Base-by-base conservation (phyloP, 2,113 vertebrate species). In the Ibidorhyncha struthersii region DNA sequence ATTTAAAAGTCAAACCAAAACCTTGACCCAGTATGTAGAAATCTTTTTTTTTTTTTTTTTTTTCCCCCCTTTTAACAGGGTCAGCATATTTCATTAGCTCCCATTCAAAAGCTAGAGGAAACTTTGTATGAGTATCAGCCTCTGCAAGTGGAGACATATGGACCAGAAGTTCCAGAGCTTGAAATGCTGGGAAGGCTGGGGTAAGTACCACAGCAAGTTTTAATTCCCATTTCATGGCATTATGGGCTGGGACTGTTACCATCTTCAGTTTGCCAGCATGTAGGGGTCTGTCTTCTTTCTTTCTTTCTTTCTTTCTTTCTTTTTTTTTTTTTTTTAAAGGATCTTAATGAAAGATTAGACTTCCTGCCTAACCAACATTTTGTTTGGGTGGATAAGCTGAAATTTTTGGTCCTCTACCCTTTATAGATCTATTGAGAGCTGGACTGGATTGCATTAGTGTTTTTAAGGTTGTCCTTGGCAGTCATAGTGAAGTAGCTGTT, bases 81-180 rank as follows among this genome's bases (percentile, higher is more conserved):
- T 95, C 99, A 99, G 79, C 99, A 99, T 10, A 98, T 99, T 98
- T 99, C 99, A 62, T 98, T 99, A 82, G 98, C 98, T 95, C 98
- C 99, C 23, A 92, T 99, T 84, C 97, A 98, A 9, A 99, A 97
- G 94, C 91, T 99, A 66, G 98, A 99, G 79, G 99, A 99, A 96
- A 95, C 97, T 55, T 97, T 99, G 14, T 99, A 99, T 94, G 97
- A 98, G 7, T 99, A 99, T 95, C 98, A 98, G 9, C 98, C 99
- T 45, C 94, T 99, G 82, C 97, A 98, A 17, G 97, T 99, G 80
- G 98, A 99, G 95, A 99, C 98, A 10, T 98, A 97, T 4, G 99
- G 99, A 73, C 99, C 99, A 6, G 91, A 90, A 8, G 99, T 99
- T 90, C 99, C 99, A 82, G 99, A 99, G 52, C 96, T 98, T 95